Conservation (phyloP, 2,113 vertebrate species). For the Ochotona princeps region DNA sequence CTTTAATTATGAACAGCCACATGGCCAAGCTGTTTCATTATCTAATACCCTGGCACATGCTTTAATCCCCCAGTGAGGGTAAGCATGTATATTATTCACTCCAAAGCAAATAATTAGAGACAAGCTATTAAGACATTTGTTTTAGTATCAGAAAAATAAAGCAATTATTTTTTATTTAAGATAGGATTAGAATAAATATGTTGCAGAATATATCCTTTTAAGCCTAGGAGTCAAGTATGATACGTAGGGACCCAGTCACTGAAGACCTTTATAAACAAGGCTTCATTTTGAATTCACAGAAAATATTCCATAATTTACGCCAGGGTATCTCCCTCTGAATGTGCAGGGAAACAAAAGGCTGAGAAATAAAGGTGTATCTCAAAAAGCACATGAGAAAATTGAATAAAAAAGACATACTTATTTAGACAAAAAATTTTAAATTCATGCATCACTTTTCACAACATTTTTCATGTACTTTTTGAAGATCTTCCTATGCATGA, state of each 20-base stretch:
- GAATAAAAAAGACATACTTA: no score
- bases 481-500: no score
- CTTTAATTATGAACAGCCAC: constrained; percentile 14
- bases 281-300: constrained; percentile 36
- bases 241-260: constrained; percentile 33
- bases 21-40: neutral
- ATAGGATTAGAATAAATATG: neutral
- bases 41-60: neutral
- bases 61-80: neutral
- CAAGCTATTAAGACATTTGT: neutral
- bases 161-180: neutral
- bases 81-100: neutral
- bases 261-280: neutral
- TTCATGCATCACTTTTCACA: no score
- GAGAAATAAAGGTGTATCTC: neutral
- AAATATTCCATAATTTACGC: neutral
- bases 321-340: neutral
- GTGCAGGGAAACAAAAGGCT: neutral
- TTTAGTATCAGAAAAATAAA: constrained; percentile 51
- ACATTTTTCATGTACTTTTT: no score
- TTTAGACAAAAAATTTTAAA: no score
- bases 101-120: neutral
- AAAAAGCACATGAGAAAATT: no score
- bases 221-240: neutral
- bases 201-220: neutral